A percentile compares a stretch with the other conserved stretches of the same genome.
These are phyloP conservation scores for Pseudomugil gertrudae DNA, from an alignment of 2,797 vertebrate genomes.

Conservation along the genomic window DNA sequence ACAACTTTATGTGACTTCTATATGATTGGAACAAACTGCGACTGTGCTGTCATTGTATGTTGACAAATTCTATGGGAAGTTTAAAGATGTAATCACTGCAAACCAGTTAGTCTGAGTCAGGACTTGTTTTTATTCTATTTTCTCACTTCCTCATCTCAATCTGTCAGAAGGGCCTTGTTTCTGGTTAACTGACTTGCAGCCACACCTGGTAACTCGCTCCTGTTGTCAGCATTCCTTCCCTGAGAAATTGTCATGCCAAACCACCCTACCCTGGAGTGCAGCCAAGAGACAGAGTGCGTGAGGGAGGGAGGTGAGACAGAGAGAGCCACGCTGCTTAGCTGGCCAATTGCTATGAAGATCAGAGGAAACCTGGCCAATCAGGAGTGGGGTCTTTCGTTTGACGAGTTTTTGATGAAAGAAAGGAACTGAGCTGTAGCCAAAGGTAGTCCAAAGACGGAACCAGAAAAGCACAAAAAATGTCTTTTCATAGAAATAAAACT, in stretches of 20 bases:
- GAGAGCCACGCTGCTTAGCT: constrained; percentile 32
- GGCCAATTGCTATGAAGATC: constrained; percentile 58
- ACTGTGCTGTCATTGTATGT: constrained; percentile 3
- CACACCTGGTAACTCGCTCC: constrained; percentile 88
- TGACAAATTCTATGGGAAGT: constrained; percentile 7
- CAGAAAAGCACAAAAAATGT: constrained; percentile 57
- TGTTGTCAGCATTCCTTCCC: constrained; percentile 85
- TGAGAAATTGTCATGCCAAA: constrained; percentile 83
- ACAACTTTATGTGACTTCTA: constrained; percentile 12
- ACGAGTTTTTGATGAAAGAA: constrained; percentile 78
- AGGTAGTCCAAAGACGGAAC: constrained; percentile 44
- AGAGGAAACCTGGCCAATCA: constrained; percentile 55
- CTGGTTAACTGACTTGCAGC: constrained; percentile 83
- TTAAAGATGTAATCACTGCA: constrained; percentile 46
- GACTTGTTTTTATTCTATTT: constrained; percentile 23
- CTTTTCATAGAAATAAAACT: constrained; percentile 30
- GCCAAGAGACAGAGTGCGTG: constrained; percentile 72
- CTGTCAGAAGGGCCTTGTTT: constrained; percentile 80
- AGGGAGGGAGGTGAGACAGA: constrained; percentile 32
- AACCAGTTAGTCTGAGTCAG: constrained; percentile 49
- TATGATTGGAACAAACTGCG: constrained; percentile 8
- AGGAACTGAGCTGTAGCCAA: constrained; percentile 41
- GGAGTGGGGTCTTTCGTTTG: constrained; percentile 75
- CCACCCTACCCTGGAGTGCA: constrained; percentile 83
- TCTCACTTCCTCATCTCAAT: constrained; percentile 58